These are phyloP conservation scores for Apis florea DNA, from an alignment of 1,140 invertebrate genomes.

Conservation along the genomic window DNA sequence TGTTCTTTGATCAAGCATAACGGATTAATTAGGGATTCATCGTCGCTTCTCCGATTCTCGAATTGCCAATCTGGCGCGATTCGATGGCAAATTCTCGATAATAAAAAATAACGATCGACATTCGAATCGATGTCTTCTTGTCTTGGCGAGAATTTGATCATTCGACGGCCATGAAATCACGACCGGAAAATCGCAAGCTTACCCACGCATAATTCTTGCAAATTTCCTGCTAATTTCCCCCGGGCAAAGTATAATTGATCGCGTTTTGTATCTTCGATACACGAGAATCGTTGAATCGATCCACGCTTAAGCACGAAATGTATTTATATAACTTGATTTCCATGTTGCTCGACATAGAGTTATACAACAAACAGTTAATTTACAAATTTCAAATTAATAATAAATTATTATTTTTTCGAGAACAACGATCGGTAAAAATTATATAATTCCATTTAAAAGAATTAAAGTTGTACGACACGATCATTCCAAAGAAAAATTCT, in stretches of 20 bases:
- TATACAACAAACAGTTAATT: no score
- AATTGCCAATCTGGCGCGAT: not conserved
- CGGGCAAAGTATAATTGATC: slow-evolving; percentile 19
- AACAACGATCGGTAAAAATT: no score
- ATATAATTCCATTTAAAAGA: no score
- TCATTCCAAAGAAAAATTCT: no score
- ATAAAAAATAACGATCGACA: not conserved
- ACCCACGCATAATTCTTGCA: not conserved
- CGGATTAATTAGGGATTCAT: slow-evolving; percentile 18
- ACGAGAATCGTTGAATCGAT: not conserved
- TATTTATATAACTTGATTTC: no score
- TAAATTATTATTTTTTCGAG: no score
- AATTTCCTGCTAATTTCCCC: slow-evolving; percentile 41
- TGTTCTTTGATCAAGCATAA: slow-evolving; percentile 18
- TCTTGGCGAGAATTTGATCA: no score
- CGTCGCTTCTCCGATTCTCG: not conserved
- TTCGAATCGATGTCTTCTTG: not conserved
- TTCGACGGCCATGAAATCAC: not conserved
- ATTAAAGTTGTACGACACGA: no score
- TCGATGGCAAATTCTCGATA: not conserved
- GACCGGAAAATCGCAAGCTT: not conserved
- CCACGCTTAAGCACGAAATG: not conserved
- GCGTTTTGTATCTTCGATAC: not conserved
- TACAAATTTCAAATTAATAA: no score
- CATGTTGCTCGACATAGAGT: no score